phyloP scores from a whole-genome alignment of 2,113 vertebrate genomes.

The Phrynocephalus versicolor region DNA sequence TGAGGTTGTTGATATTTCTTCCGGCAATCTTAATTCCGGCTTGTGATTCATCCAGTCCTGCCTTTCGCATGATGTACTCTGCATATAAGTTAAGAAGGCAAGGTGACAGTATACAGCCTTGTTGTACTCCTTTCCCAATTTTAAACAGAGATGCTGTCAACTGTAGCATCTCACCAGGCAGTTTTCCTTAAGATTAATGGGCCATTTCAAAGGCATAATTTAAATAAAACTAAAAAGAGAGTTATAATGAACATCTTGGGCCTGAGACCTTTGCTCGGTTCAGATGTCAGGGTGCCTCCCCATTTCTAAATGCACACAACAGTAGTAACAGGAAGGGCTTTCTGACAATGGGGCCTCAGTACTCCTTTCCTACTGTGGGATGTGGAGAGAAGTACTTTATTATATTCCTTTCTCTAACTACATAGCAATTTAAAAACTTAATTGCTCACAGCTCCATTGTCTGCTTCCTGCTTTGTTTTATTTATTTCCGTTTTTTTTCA shows the following conservation, averaged over 20 bases:
- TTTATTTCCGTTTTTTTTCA: not conserved
- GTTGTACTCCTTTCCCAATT: not conserved
- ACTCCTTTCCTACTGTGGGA: not conserved
- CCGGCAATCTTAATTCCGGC: too few species aligned
- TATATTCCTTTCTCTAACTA: not conserved
- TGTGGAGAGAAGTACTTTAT: not conserved
- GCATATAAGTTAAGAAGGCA: too few species aligned
- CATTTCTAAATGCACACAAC: not conserved
- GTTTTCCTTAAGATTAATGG: not conserved
- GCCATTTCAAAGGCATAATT: not conserved
- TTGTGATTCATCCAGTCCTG: too few species aligned
- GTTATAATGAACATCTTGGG: not conserved
- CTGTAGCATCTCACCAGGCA: not conserved
- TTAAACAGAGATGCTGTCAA: not conserved
- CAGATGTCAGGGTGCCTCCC: not conserved
- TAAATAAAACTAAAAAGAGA: not conserved
- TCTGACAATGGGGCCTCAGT: not conserved
- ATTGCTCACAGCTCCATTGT: not conserved
- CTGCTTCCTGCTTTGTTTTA: not conserved
- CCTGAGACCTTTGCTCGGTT: too few species aligned
- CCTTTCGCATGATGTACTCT: too few species aligned
- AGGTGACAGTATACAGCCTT: too few species aligned
- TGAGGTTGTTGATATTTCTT: too few species aligned
- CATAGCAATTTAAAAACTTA: not conserved
- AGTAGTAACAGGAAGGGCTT: not conserved